phyloP scores from a whole-genome alignment of 2,113 vertebrate genomes.

The Leptodactylus fuscus region DNA sequence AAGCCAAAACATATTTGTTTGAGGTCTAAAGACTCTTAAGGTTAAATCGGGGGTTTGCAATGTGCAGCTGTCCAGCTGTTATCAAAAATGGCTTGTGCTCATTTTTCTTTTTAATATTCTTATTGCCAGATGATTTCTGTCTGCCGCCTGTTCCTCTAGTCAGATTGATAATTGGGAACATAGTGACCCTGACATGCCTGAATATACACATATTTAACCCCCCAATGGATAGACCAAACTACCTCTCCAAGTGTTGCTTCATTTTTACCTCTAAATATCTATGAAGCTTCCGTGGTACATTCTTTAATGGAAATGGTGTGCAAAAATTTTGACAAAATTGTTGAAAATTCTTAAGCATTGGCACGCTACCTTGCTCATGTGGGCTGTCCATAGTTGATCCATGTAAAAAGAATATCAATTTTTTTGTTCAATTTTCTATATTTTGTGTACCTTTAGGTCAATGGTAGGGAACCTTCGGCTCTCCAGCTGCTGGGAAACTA shows the following conservation, averaged over 20 bases:
- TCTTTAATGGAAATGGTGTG: neutral
- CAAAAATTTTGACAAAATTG: too few relatives aligned
- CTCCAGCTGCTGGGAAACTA: too few relatives aligned
- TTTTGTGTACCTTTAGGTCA: too few relatives aligned
- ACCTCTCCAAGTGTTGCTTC: neutral
- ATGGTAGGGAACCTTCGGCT: too few relatives aligned
- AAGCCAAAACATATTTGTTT: conserved; percentile 37
- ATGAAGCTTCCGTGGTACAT: neutral
- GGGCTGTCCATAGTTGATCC: too few relatives aligned
- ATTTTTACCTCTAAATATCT: neutral
- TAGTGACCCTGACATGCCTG: conserved; percentile 28
- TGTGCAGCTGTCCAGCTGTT: conserved; percentile 19
- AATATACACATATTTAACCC: neutral
- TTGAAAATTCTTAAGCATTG: too few relatives aligned
- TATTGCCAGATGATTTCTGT: conserved; percentile 33
- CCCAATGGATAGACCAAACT: neutral
- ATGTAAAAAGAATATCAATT: too few relatives aligned
- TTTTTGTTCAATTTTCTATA: too few relatives aligned
- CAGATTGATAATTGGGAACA: conserved; percentile 19
- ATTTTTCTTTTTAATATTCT: conserved; percentile 29
- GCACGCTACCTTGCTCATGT: too few relatives aligned
- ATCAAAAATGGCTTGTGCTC: conserved; percentile 13
- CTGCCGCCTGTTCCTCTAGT: neutral
- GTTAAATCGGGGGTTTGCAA: conserved; percentile 27
- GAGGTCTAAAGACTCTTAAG: conserved; percentile 40